Base-by-base conservation (phyloP, 1,140 invertebrate genomes). In the Ips typographus region DNA sequence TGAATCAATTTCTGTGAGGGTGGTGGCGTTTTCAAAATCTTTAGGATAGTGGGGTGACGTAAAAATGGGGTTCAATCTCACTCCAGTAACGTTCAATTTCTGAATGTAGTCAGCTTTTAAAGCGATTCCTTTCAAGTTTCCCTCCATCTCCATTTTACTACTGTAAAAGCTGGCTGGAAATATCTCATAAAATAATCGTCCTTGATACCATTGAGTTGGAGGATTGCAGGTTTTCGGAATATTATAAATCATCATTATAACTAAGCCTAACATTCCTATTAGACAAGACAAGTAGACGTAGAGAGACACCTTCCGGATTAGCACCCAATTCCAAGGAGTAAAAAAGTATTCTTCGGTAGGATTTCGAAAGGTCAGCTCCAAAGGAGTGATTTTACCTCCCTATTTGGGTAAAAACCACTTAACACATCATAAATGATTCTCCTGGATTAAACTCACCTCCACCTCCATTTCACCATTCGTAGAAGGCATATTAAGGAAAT, bases 111-210 rank as follows among this genome's bases (percentile, higher is more conserved):
- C 86, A 4, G 90, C 77, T 72, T 88, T 85, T 58, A 84, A 83
- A 1, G 82, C 82, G 41, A 93, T 82, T 1, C 91, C 91, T 71
- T 83, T 85, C 1, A 94, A 78, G 78, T 94, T 90, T 40, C 91
- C 91, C 71, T 88, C 85, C 2, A 90, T 90, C 78, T 92, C 88
- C 70, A 88, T 86, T 74, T 89, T 86, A 0, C 88, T 88, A 75
- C 93, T 91, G 77, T 91, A 86, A 76, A 93, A 94, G 52, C 90
- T 91, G 0, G 89, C 89, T 2, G 91, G 90, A 74, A 93, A 93
- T 62, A 94, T 87, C 81, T 94, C 91, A 76, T 94, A 94, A 74
- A 94, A 89, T 1, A 92, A 82, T 60, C 85, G 87, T 7, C 91
- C 90, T 82, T 92, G 90, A 83, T 91, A 92, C 92, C 92, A 95